Conservation (phyloP, 2,113 vertebrate species). For the Australoheros scitulus region DNA sequence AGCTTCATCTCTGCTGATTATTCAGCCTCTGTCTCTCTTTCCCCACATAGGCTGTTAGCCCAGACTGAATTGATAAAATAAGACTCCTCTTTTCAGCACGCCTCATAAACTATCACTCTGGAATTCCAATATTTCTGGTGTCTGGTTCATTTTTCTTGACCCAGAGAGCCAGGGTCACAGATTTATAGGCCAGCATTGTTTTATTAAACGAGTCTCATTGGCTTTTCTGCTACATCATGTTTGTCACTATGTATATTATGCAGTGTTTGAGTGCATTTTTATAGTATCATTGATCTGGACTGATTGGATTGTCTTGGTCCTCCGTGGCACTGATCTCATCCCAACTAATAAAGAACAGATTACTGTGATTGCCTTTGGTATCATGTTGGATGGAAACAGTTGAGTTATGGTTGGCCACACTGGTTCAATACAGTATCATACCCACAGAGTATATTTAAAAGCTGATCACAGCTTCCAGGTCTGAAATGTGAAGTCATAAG, state of each 20-base stretch:
- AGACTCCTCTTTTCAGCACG: constrained; percentile 42
- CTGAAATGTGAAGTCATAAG: not conserved
- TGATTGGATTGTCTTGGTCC: not conserved
- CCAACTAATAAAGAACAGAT: not conserved
- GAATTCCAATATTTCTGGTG: constrained; percentile 36
- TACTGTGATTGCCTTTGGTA: not conserved
- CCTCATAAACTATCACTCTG: constrained; percentile 32
- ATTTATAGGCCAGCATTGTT: constrained; percentile 15
- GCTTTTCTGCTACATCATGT: not conserved
- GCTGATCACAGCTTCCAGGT: not conserved
- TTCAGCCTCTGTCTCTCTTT: not conserved
- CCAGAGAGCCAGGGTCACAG: constrained; percentile 3
- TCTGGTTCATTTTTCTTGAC: constrained; percentile 42
- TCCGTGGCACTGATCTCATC: not conserved
- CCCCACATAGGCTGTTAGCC: constrained; percentile 22
- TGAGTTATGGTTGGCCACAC: not conserved
- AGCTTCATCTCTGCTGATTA: constrained; percentile 41
- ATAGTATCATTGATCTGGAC: constrained; percentile 19
- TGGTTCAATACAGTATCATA: not conserved
- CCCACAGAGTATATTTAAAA: not conserved
- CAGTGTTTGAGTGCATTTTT: not conserved
- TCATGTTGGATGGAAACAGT: not conserved
- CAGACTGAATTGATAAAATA: constrained; percentile 53
- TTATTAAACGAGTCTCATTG: constrained; percentile 19
- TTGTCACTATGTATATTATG: not conserved